A percentile compares a stretch with the other conserved stretches of the same genome.
phyloP scores from a whole-genome alignment of 2,888 invertebrate species.

The Apocheima hispidaria region DNA sequence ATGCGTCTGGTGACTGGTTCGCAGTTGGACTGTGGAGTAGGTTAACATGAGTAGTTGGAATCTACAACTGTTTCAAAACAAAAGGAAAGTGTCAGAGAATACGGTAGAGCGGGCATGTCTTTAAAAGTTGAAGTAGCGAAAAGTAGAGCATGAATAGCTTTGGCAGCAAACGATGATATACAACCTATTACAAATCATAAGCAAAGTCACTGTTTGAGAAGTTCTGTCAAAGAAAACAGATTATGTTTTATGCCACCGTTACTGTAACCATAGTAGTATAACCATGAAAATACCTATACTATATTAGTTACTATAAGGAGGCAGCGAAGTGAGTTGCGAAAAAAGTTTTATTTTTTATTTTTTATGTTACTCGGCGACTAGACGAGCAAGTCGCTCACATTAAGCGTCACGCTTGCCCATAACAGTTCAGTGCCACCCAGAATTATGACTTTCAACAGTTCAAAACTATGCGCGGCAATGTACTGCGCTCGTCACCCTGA shows the following conservation, averaged over 20 bases:
- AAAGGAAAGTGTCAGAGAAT: constrained; percentile 37
- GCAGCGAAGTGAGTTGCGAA: neutral
- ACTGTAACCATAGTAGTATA: neutral
- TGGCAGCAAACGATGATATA: constrained; percentile 1
- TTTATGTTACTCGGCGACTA: too few relatives aligned
- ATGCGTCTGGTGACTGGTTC: constrained; percentile 31
- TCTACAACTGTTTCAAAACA: constrained; percentile 27
- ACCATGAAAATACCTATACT: too few relatives aligned
- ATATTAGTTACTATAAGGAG: neutral
- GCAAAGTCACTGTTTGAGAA: constrained; percentile 7
- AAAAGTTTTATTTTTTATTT: too few relatives aligned
- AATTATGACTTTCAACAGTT: too few relatives aligned
- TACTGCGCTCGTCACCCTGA: too few relatives aligned
- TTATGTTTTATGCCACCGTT: neutral
- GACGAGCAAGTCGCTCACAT: too few relatives aligned
- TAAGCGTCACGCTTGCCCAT: too few relatives aligned
- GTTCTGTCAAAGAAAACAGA: neutral
- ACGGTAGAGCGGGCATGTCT: constrained; percentile 19
- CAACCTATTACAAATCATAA: too few relatives aligned
- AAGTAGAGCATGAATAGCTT: constrained; percentile 22
- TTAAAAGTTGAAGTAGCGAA: constrained; percentile 20
- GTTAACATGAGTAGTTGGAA: constrained; percentile 23
- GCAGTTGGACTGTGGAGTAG: constrained; percentile 31
- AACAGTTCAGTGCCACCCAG: too few relatives aligned
- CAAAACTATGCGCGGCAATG: too few relatives aligned